phyloP scores from a whole-genome alignment of 2,113 vertebrate species.

The Takifugu flavidus region DNA sequence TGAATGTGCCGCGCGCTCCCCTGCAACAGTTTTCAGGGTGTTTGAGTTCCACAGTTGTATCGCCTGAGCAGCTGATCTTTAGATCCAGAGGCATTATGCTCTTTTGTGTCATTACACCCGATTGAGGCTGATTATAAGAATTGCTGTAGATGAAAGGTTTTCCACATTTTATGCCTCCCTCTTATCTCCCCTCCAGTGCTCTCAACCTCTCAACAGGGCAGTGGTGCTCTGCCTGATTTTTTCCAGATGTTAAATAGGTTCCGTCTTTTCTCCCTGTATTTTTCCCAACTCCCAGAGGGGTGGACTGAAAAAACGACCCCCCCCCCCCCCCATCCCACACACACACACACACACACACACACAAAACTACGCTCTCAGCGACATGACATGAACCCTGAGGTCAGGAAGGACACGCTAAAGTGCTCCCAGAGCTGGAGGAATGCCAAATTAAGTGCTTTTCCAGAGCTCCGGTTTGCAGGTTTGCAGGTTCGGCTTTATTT shows the following conservation, averaged over 20 bases:
- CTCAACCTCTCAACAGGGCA: conserved; percentile 45
- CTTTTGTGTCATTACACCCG: conserved; percentile 44
- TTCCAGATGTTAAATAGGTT: conserved; percentile 72
- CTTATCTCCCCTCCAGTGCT: conserved; percentile 40
- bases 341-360: background rate
- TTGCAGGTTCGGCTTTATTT: conserved; percentile 4
- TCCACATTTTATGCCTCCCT: conserved; percentile 34
- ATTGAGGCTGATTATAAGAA: conserved; percentile 53
- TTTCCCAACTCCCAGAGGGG: conserved; percentile 19
- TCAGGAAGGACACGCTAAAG: conserved; percentile 29
- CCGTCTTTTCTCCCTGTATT: conserved; percentile 34
- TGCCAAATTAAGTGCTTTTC: conserved; percentile 34
- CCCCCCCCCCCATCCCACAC: background rate
- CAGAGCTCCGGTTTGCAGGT: conserved; percentile 23
- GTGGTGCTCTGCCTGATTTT: conserved; percentile 57
- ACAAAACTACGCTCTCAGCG: conserved; percentile 18
- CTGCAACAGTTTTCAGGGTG: conserved; percentile 9
- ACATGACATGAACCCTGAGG: conserved; percentile 43
- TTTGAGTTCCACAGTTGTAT: conserved; percentile 34
- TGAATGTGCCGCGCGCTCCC: background rate
- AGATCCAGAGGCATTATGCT: conserved; percentile 34
- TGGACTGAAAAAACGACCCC: conserved; percentile 20
- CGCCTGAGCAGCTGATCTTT: conserved; percentile 26
- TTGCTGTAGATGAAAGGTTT: background rate
- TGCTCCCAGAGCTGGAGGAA: conserved; percentile 34